Evolutionary conservation across 2,113 vertebrate species (phyloP).

Genomic region (Oryzias melastigma): DNA sequence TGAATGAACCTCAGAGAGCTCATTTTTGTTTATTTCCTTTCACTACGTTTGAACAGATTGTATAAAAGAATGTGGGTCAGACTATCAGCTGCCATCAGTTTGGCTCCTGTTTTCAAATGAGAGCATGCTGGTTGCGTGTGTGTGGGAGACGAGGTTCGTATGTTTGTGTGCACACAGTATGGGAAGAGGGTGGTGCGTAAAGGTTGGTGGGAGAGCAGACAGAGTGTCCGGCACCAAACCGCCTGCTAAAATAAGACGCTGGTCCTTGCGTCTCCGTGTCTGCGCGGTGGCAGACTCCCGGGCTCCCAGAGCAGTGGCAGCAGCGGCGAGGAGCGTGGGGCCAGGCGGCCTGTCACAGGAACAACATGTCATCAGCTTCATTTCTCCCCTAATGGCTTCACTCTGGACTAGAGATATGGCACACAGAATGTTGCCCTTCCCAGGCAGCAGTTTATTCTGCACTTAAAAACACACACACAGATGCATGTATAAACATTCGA

Average conservation of each 20-base stretch:
- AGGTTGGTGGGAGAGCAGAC: conserved; percentile 69
- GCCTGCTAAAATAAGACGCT: conserved; percentile 74
- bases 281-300: conserved; percentile 55
- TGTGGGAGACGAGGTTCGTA: conserved; percentile 18
- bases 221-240: conserved; percentile 77
- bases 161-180: conserved; percentile 29
- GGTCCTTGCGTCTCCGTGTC: conserved; percentile 56
- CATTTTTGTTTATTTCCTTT: not conserved
- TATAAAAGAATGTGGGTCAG: conserved; percentile 23
- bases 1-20: not conserved
- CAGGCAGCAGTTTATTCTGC: conserved; percentile 53
- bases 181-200: conserved; percentile 34
- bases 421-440: conserved; percentile 61
- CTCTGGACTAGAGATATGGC: conserved; percentile 61
- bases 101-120: conserved; percentile 18
- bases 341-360: conserved; percentile 70
- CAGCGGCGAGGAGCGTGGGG: conserved; percentile 57
- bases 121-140: conserved; percentile 19
- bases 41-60: conserved; percentile 8
- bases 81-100: conserved; percentile 15
- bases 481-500: conserved; percentile 32
- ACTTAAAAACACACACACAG: conserved; percentile 18
- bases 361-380: conserved; percentile 80
- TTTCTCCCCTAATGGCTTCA: conserved; percentile 67
- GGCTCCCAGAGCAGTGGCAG: conserved; percentile 57